Base-by-base conservation (phyloP, 1,140 invertebrate genomes). In the Aphelenchoides fujianensis region DNA sequence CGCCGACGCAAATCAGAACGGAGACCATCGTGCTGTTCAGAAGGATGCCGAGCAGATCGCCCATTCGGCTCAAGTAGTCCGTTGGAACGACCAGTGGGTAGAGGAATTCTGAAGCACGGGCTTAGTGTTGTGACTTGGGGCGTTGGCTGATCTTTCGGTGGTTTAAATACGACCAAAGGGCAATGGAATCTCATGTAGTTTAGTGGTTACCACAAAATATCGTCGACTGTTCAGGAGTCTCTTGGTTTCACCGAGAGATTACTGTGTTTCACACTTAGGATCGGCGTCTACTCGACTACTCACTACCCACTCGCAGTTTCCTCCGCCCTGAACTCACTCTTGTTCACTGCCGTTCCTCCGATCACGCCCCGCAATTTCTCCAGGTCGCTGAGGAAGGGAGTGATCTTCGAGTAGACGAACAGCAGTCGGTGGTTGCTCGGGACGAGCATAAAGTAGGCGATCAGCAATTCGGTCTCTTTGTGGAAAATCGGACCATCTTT, bases 401-500 rank as follows among this genome's bases (percentile, higher is more conserved):
- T 2, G 2, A 74, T 30, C 30, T 30, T 34, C 1, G 30, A 19
- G 35, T 75, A 72, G 30, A 36, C 1, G 16, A 72, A 27, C 1
- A 2, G 52, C 3, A 74, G n/a, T 19, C 53, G 19, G 57, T 72
- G 48, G 37, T 27, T 23, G 5, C 48, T 72, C 2, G 71, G 71
- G 5, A 59, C 23, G 37, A 55, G 27, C 16, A 74, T 3, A 53
- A 55, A 27, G 5, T 74, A 78, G 34, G 71, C 75, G 72, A 78
- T 34, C 16, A 78, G 63, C 28, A 48, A 59, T 16, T 71, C 34
- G 12, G 55, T 57, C 12, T 74, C 62, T 3, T 73, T 54, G 32
- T 77, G 55, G 34, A 78, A 75, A 34, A 78, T 57, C 3, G 76
- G 76, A 3, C 67, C 57, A 37, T 78, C 76, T 69, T 59, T 36